Conservation (phyloP, 2,113 vertebrate genomes). For the Morone saxatilis region DNA sequence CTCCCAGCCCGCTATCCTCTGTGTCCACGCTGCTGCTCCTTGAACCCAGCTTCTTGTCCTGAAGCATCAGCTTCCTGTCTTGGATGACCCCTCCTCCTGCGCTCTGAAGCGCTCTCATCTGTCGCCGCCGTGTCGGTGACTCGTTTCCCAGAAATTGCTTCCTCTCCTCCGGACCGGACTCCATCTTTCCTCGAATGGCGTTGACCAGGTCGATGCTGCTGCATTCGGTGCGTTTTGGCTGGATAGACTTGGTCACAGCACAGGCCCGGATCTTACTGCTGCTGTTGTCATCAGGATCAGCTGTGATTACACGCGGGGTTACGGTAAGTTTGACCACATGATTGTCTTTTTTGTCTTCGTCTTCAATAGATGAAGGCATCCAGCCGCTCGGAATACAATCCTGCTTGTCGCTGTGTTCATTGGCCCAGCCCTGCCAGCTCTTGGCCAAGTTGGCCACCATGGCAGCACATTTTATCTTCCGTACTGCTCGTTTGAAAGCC, state of each 20-base stretch:
- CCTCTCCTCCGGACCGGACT: conserved; percentile 69
- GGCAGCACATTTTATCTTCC: conserved; percentile 81
- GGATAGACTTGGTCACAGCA: conserved; percentile 68
- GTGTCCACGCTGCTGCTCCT: conserved; percentile 82
- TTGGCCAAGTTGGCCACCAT: conserved; percentile 82
- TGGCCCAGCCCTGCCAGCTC: conserved; percentile 87
- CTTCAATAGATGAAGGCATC: conserved; percentile 78
- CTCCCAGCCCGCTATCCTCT: conserved; percentile 83
- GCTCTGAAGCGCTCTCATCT: conserved; percentile 72
- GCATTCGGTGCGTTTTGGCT: conserved; percentile 70
- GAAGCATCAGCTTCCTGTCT: conserved; percentile 69
- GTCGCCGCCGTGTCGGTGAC: conserved; percentile 81
- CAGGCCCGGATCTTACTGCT: conserved; percentile 70
- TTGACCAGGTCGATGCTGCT: conserved; percentile 69
- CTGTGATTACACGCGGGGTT: conserved; percentile 54
- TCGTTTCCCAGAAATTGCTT: conserved; percentile 78
- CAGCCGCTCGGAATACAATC: conserved; percentile 82
- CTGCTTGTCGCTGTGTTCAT: conserved; percentile 73
- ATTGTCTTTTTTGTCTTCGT: conserved; percentile 44
- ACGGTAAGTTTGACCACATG: conserved; percentile 64
- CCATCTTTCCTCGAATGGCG: conserved; percentile 78
- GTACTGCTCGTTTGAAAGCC: conserved; percentile 72
- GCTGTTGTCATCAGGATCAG: not conserved
- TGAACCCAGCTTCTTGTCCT: conserved; percentile 72
- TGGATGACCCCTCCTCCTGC: conserved; percentile 54